These are phyloP conservation scores for Lasaia peninsularis DNA, from an alignment of 1,140 invertebrate species.

Conservation along the genomic window DNA sequence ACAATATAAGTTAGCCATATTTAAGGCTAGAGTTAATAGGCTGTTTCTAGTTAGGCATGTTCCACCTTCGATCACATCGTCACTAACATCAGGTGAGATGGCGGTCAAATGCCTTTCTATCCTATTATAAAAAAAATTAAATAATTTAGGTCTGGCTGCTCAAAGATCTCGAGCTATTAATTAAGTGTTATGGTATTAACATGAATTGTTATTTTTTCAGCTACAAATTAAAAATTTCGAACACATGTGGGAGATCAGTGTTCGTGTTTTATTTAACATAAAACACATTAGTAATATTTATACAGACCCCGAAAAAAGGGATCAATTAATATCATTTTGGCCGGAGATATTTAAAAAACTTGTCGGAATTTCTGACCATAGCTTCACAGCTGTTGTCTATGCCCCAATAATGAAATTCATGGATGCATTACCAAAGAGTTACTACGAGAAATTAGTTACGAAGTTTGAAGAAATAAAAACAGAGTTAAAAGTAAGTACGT, in stretches of 20 bases:
- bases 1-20: too few relatives aligned
- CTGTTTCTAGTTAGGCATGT: too few relatives aligned
- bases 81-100: too few relatives aligned
- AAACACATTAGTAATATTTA: slow-evolving; percentile 80
- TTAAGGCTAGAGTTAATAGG: too few relatives aligned
- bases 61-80: too few relatives aligned
- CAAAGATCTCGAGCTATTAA: too few relatives aligned
- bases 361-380: slow-evolving; percentile 78
- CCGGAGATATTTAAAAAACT: slow-evolving; percentile 77
- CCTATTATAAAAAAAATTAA: too few relatives aligned
- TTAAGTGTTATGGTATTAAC: not conserved
- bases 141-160: too few relatives aligned
- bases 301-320: slow-evolving; percentile 78
- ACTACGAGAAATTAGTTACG: slow-evolving; percentile 70
- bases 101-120: too few relatives aligned
- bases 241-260: slow-evolving; percentile 79
- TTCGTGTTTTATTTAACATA: slow-evolving; percentile 77
- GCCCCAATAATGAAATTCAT: slow-evolving; percentile 76
- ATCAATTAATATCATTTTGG: slow-evolving; percentile 77
- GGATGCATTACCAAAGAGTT: slow-evolving; percentile 70
- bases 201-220: slow-evolving; percentile 52
- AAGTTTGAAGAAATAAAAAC: slow-evolving; percentile 78
- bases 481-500: slow-evolving; percentile 76
- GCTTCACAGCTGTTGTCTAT: slow-evolving; percentile 77
- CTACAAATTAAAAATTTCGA: slow-evolving; percentile 79